Conservation (phyloP, 1,140 invertebrate species). For the Gerris buenoi region DNA sequence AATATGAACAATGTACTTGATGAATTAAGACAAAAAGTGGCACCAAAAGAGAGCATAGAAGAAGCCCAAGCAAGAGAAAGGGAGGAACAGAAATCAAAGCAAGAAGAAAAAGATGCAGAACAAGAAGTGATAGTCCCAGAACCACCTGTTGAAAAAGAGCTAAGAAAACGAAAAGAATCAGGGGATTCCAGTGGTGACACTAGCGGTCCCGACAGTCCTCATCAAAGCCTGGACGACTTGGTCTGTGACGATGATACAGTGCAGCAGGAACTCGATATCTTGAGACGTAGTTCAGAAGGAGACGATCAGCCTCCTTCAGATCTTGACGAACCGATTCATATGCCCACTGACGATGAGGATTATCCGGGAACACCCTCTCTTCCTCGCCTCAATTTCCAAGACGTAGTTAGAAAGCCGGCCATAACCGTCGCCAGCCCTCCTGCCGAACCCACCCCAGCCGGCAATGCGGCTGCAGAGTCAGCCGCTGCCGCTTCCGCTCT, state of each 20-base stretch:
- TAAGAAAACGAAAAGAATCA: not conserved
- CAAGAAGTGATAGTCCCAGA: not conserved
- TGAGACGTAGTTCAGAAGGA: constrained; percentile 23
- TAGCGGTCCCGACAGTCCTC: constrained; percentile 69
- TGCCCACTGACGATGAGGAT: constrained; percentile 8
- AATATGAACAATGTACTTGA: constrained; percentile 58
- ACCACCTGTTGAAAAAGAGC: constrained; percentile 5
- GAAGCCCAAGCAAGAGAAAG: constrained; percentile 5
- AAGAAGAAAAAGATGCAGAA: constrained; percentile 6
- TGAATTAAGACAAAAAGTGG: constrained; percentile 54
- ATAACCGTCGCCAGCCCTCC: not conserved
- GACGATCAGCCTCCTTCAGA: constrained; percentile 25
- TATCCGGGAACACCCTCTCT: constrained; percentile 30
- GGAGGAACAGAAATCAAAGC: not conserved
- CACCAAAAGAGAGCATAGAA: constrained; percentile 18
- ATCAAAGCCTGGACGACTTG: constrained; percentile 51
- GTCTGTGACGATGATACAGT: constrained; percentile 37
- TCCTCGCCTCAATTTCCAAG: constrained; percentile 36
- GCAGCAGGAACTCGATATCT: constrained; percentile 14
- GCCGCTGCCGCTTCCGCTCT: constrained; percentile 19
- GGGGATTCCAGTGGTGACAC: constrained; percentile 58
- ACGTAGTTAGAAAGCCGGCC: not conserved
- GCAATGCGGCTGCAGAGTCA: not conserved
- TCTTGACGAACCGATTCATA: constrained; percentile 21
- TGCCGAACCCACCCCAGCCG: not conserved